Conservation (phyloP, 2,113 vertebrate genomes). For the Nesoenas mayeri region DNA sequence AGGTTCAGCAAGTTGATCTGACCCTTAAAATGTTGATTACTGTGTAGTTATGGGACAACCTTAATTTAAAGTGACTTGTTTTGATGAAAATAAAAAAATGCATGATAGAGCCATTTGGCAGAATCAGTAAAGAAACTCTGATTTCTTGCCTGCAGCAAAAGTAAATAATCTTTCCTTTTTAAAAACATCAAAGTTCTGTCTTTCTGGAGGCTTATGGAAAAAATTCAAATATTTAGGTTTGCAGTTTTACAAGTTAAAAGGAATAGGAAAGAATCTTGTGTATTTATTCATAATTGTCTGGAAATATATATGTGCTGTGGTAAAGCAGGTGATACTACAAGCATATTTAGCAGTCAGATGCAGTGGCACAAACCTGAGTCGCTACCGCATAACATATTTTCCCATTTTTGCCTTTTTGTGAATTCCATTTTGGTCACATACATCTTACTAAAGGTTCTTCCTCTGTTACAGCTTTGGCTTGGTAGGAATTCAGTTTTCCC, state of each 20-base stretch:
- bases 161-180: constrained; percentile 46
- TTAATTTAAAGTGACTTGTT: constrained; percentile 51
- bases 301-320: neutral
- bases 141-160: constrained; percentile 60
- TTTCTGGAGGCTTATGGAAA: constrained; percentile 54
- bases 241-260: constrained; percentile 25
- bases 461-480: neutral
- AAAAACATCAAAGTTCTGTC: constrained; percentile 65
- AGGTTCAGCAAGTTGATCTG: neutral
- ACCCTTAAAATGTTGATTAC: neutral
- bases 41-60: neutral
- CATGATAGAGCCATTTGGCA: constrained; percentile 30
- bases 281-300: constrained; percentile 9
- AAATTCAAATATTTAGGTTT: constrained; percentile 56
- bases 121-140: constrained; percentile 55
- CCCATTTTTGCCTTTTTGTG: neutral
- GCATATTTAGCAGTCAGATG: neutral
- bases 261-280: neutral
- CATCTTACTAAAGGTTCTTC: neutral
- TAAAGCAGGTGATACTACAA: constrained; percentile 17
- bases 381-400: rapidly evolving
- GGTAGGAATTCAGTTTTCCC: neutral
- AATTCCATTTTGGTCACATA: neutral
- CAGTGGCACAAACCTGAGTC: neutral
- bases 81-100: constrained; percentile 49